These are phyloP conservation scores for Valencia hispanica DNA, from an alignment of 2,797 vertebrate species.

Conservation along the genomic window DNA sequence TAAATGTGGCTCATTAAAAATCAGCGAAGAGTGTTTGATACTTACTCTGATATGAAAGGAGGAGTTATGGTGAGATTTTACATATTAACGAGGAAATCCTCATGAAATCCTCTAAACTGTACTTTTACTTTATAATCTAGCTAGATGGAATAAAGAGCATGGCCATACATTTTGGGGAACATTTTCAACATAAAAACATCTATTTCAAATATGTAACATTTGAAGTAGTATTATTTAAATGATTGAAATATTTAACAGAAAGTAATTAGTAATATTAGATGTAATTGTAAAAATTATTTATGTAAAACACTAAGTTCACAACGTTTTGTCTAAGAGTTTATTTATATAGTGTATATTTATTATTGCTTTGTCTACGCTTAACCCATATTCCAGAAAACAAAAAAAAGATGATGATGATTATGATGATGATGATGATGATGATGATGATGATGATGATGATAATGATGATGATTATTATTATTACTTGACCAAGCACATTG, in stretches of 20 bases:
- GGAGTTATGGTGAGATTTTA: not conserved
- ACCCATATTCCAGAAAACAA: no score
- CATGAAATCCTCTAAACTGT: not conserved
- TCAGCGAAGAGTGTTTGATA: not conserved
- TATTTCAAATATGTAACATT: not conserved
- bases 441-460: not conserved
- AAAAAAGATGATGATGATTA: not conserved
- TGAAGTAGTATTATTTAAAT: not conserved
- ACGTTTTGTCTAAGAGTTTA: not conserved
- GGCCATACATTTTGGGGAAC: not conserved
- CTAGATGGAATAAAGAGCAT: not conserved
- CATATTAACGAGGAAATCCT: not conserved
- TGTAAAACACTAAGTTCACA: no score
- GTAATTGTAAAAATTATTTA: not conserved
- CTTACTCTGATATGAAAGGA: not conserved
- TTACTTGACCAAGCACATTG: not conserved
- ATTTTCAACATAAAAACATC: not conserved
- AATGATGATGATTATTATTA: not conserved
- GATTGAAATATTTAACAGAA: not conserved
- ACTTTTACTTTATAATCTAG: not conserved
- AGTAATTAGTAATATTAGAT: not conserved
- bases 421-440: not conserved
- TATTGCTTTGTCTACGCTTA: not conserved
- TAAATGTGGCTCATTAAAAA: not conserved
- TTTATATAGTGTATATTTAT: not conserved